These are phyloP conservation scores for Bedellia somnulentella DNA, from an alignment of 2,888 invertebrate genomes.

Conservation along the genomic window DNA sequence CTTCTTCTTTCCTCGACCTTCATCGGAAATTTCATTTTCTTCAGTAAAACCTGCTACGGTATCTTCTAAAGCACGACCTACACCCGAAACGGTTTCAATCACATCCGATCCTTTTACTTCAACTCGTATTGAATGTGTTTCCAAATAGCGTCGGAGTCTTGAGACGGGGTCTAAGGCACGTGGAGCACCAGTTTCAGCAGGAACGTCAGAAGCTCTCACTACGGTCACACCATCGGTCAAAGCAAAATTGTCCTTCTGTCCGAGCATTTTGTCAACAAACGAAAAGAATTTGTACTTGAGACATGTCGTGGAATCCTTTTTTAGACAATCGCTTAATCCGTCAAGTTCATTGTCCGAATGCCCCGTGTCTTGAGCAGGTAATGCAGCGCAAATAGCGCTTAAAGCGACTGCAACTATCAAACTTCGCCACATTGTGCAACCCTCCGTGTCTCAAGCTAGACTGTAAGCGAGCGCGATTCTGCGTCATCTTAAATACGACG, in stretches of 20 bases:
- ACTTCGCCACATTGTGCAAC: constrained; percentile 39
- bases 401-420: constrained; percentile 25
- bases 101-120: constrained; percentile 85
- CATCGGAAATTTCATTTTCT: constrained; percentile 64
- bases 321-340: constrained; percentile 77
- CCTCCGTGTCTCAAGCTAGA: constrained; percentile 24
- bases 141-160: constrained; percentile 75
- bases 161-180: constrained; percentile 70
- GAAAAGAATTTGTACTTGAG: constrained; percentile 86
- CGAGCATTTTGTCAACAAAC: constrained; percentile 82
- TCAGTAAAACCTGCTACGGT: constrained; percentile 66
- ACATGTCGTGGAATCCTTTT: constrained; percentile 82
- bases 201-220: constrained; percentile 71
- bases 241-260: constrained; percentile 77
- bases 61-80: constrained; percentile 79
- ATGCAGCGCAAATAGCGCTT: constrained; percentile 60
- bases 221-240: constrained; percentile 83
- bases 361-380: constrained; percentile 71
- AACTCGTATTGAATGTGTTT: constrained; percentile 79
- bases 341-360: constrained; percentile 78
- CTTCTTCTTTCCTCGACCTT: constrained; percentile 81
- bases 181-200: constrained; percentile 76
- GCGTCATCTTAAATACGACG: constrained; percentile 43
- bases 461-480: constrained; percentile 31
- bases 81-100: constrained; percentile 75